phyloP scores from a whole-genome alignment of 2,888 invertebrate species.

The Onchidella celtica region DNA sequence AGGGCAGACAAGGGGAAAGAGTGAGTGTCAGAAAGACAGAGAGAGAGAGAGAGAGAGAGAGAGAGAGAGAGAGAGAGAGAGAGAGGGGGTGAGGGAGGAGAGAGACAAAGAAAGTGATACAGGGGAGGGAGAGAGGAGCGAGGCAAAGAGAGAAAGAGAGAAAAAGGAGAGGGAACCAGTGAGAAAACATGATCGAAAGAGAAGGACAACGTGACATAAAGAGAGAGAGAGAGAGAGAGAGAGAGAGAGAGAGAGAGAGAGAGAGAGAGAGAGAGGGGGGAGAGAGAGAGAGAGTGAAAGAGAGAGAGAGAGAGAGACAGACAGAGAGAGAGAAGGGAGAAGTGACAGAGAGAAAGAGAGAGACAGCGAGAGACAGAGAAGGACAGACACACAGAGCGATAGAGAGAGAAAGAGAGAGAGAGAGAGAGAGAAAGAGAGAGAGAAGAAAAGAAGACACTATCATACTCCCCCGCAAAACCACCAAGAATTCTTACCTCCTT shows the following conservation, averaged over 20 bases:
- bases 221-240: not conserved
- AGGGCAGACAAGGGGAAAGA: too few relatives aligned
- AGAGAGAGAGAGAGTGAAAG: not conserved
- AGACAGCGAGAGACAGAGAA: too few relatives aligned
- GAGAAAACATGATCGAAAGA: not conserved
- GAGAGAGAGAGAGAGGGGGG: not conserved
- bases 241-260: not conserved
- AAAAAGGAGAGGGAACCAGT: not conserved
- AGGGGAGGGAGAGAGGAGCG: too few relatives aligned
- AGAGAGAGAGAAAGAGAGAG: not conserved
- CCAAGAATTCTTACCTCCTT: too few relatives aligned
- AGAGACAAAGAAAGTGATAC: not conserved
- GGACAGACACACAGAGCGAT: too few relatives aligned
- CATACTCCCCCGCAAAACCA: not conserved
- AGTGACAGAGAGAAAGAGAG: too few relatives aligned
- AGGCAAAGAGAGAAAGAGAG: too few relatives aligned
- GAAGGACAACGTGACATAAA: not conserved
- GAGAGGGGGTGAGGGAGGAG: not conserved
- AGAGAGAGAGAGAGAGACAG: not conserved
- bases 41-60: too few relatives aligned
- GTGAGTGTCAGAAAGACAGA: too few relatives aligned
- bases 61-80: not conserved
- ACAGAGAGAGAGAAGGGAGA: not conserved
- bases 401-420: not conserved
- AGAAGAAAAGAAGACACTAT: not conserved